phyloP scores from a whole-genome alignment of 2,797 vertebrate genomes.

The Odontamblyopus lacepedii region DNA sequence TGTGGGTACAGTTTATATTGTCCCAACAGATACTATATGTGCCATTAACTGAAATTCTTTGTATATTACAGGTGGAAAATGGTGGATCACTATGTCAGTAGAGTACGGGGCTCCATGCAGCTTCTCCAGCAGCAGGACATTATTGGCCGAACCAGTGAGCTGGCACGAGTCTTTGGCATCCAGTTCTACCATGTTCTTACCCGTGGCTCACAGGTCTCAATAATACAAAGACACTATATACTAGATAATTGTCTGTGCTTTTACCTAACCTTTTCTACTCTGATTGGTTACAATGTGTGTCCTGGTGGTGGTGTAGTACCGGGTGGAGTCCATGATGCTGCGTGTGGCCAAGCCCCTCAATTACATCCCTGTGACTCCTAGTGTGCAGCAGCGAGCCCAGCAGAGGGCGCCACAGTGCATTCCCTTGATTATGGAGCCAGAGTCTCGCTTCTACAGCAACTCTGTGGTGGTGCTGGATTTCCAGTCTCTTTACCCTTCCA shows the following conservation, averaged over 20 bases:
- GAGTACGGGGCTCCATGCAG: constrained; percentile 86
- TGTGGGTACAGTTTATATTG: constrained; percentile 43
- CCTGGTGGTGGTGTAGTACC: constrained; percentile 79
- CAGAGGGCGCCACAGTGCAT: constrained; percentile 92
- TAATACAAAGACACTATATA: background rate
- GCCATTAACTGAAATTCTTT: background rate
- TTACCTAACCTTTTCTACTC: background rate
- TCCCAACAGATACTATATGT: background rate
- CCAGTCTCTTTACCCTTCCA: constrained; percentile 95
- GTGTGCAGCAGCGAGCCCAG: constrained; percentile 89
- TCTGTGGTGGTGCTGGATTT: constrained; percentile 95
- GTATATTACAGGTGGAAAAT: constrained; percentile 88
- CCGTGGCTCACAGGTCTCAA: constrained; percentile 90
- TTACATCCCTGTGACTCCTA: constrained; percentile 92
- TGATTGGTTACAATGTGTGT: background rate
- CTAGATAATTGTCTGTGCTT: background rate
- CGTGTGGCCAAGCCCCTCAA: constrained; percentile 96
- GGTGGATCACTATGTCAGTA: constrained; percentile 93
- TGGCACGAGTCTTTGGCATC: constrained; percentile 96
- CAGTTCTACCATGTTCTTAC: constrained; percentile 97
- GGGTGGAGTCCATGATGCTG: constrained; percentile 98
- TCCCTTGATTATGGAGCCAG: constrained; percentile 95
- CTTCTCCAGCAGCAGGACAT: constrained; percentile 91
- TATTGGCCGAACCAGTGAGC: constrained; percentile 94
- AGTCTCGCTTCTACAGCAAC: constrained; percentile 98